Conservation (phyloP, 2,113 vertebrate genomes). For the Pongo abelii region DNA sequence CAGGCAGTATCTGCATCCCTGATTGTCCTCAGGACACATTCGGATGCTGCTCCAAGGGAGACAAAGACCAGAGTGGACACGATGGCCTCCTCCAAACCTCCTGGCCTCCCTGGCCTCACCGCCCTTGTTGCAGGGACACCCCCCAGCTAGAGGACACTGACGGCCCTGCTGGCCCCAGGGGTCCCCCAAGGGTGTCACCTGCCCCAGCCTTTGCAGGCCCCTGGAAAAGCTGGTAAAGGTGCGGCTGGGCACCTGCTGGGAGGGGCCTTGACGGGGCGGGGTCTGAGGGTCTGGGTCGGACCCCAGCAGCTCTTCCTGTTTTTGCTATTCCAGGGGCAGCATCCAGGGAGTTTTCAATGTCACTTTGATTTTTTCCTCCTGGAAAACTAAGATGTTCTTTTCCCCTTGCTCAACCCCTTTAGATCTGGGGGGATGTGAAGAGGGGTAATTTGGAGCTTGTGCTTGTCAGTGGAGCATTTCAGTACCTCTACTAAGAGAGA, state of each 20-base stretch:
- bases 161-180: background rate
- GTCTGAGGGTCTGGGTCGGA: fast-evolving
- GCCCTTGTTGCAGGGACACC: too few species aligned
- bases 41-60: background rate
- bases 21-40: background rate
- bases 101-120: too few species aligned
- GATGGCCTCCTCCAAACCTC: fast-evolving
- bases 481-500: background rate
- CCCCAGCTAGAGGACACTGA: background rate
- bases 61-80: fast-evolving
- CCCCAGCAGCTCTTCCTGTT: fast-evolving
- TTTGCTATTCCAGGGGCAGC: fast-evolving
- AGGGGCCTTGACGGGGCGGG: too few species aligned
- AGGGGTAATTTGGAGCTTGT: background rate
- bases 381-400: fast-evolving
- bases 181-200: background rate
- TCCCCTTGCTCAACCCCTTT: fast-evolving
- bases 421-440: background rate
- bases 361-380: background rate
- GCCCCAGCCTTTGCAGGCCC: background rate
- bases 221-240: background rate
- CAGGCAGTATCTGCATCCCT: background rate
- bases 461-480: background rate
- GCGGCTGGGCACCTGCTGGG: background rate
- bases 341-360: fast-evolving